Evolutionary conservation across 1,140 invertebrate species (phyloP), one percentile per base, ranked within the genome.

Genomic region (Heliothis subflexa): DNA sequence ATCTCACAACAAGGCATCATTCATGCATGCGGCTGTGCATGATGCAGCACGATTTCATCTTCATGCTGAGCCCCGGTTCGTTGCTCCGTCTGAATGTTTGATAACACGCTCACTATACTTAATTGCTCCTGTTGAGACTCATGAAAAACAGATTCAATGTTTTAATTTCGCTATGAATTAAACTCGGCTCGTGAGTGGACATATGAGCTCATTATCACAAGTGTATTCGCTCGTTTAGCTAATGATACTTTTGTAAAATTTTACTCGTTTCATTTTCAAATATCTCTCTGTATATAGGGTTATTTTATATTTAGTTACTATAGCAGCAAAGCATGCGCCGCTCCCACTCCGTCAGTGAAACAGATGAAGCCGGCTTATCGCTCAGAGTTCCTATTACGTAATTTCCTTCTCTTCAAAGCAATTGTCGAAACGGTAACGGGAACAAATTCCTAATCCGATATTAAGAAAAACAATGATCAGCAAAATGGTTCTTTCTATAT

Each of bases 391-490:
- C 10, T 66, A 66, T 66, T 47, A 66, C 62, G 47, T 62, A 40
- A 66, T 66, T 66, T 66, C 62, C 62, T 66, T 16, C 40, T 9
- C 62, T 49, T 47, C 62, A 55, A 54, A 47, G 52, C 70, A 61
- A 74, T 61, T 49, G 40, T 25, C 40, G 55, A 47, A 74, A 61
- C 64, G 18, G 57, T 75, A 64, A 62, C 57, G 45, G 47, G 49
- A 75, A 54, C 45, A 62, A 62, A 64, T 75, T 59, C 21, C 45
- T 61, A 62, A 74, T 64, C 47, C 47, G 52, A 75, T 75, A 75
- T 64, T 33, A 75, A 75, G 73, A 59, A 72, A 70, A 78, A 78
- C 57, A 72, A 72, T 72, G 77, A 61, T 78, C 68, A 72, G 77
- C 40, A 52, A 78, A 78, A 78, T 64, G 70, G 55, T 78, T 61